A percentile compares a stretch with the other conserved stretches of the same genome.
Conservation (phyloP, 2,888 invertebrate species). For the Morpho deidamia region DNA sequence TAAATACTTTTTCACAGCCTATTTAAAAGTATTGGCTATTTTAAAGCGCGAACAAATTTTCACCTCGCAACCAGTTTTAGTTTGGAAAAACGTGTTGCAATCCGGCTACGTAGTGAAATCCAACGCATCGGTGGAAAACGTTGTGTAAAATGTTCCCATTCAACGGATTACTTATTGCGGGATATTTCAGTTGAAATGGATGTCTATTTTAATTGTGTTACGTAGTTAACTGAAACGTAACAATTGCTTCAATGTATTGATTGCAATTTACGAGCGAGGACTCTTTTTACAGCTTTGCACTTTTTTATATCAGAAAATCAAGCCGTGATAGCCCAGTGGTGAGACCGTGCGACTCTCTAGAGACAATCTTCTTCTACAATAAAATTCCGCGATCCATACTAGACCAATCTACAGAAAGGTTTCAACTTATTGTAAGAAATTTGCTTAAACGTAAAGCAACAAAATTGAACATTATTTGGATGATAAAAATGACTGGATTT, state of each 20-base stretch:
- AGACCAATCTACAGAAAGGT: too few species aligned
- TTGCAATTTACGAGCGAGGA: conserved; percentile 1
- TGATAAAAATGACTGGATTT: too few species aligned
- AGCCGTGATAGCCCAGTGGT: neutral
- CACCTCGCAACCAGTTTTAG: conserved; percentile 6
- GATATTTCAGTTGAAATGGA: conserved; percentile 15
- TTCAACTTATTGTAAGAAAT: too few species aligned
- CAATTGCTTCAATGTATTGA: conserved; percentile 11
- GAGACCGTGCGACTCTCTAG: too few species aligned
- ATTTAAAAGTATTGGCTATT: conserved; percentile 9
- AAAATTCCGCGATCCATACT: too few species aligned
- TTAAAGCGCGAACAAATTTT: conserved; percentile 9
- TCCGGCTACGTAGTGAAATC: conserved; percentile 2
- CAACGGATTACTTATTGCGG: conserved; percentile 15
- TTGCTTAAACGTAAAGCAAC: too few species aligned
- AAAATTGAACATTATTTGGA: too few species aligned
- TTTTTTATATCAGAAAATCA: too few species aligned
- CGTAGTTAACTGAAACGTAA: conserved; percentile 12
- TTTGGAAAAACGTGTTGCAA: neutral
- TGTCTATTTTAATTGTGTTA: conserved; percentile 15
- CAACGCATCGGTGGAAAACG: conserved; percentile 13
- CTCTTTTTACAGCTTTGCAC: neutral
- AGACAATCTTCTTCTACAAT: too few species aligned
- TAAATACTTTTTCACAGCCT: neutral
- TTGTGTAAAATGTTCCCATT: conserved; percentile 14